Evolutionary conservation across 92 coral and sea anemone species (phyloP), one percentile per base, ranked within the genome.

Genomic region (Parazoanthus darwini): DNA sequence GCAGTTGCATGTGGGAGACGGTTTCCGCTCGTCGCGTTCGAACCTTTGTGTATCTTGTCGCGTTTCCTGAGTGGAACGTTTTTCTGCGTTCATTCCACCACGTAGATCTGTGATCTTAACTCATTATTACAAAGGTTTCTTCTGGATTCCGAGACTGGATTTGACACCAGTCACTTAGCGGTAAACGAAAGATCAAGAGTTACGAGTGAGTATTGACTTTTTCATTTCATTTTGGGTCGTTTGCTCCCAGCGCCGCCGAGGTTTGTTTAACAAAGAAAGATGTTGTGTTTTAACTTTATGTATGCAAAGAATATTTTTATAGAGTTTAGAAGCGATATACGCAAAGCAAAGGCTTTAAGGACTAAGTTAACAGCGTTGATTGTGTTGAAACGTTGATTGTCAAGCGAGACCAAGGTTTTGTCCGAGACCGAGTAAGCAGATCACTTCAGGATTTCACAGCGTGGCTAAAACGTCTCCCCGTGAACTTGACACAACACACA

Each of bases 81-180:
- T 76, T 22, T 22, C 51, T 39, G 14, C 63, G 39, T 44, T 84
- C 87, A 84, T 84, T 84, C 79, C 87, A 84, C 87, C 87, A 84
- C 87, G 87, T 84, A 84, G 87, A 70, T 29, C 79, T 70, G 78
- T 84, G 44, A 72, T 29, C 46, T 13, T 23, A 71, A 70, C 66
- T 14, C 67, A 84, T 33, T 26, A 84, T 63, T 63, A 20, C 59
- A 50, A 84, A 16, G 15, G 6, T 1, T 58, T 33, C 25, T 71
- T 16, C 13, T 51, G 20, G 38, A 38, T 18, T 48, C 37, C 65
- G 4, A 46, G n/a, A 84, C 46, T 39, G 78, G 75, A 71, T 71
- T 84, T 46, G 66, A 76, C 16, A 76, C 80, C 51, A 37, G 80
- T 42, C 8, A 76, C 65, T 71, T 26, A 20, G 3, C 44, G 13